Percentiles rank a stretch among this genome's conserved stretches.
Conservation (phyloP, 1,140 invertebrate species). For the Aphis gossypii region DNA sequence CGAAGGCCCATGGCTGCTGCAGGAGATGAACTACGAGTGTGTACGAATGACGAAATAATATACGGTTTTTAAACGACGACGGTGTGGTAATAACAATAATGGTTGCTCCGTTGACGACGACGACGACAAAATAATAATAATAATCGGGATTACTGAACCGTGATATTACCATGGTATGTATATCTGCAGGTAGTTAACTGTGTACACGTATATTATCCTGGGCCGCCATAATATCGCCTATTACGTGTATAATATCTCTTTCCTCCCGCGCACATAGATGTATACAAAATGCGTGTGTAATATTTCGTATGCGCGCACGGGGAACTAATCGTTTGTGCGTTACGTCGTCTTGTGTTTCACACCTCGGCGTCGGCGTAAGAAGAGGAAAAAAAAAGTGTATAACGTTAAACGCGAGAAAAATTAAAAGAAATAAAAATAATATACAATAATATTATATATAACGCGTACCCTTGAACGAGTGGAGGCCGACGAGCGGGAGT, state of each 20-base stretch:
- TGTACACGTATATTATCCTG: neutral
- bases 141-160: conserved; percentile 38
- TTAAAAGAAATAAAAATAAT: neutral
- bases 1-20: neutral
- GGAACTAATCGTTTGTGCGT: conserved; percentile 51
- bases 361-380: neutral
- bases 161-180: neutral
- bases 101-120: neutral
- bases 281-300: neutral
- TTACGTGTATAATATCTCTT: neutral
- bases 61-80: neutral
- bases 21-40: neutral
- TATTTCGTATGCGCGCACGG: neutral
- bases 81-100: neutral
- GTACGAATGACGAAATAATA: neutral
- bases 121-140: neutral
- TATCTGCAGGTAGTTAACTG: neutral
- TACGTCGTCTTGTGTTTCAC: neutral
- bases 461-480: neutral
- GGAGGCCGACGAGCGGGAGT: neutral
- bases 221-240: neutral
- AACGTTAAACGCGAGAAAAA: conserved; percentile 28
- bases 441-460: neutral
- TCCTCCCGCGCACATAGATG: neutral
- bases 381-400: neutral